phyloP scores from a whole-genome alignment of 2,888 invertebrate species.

The Agrilus cyanescens region DNA sequence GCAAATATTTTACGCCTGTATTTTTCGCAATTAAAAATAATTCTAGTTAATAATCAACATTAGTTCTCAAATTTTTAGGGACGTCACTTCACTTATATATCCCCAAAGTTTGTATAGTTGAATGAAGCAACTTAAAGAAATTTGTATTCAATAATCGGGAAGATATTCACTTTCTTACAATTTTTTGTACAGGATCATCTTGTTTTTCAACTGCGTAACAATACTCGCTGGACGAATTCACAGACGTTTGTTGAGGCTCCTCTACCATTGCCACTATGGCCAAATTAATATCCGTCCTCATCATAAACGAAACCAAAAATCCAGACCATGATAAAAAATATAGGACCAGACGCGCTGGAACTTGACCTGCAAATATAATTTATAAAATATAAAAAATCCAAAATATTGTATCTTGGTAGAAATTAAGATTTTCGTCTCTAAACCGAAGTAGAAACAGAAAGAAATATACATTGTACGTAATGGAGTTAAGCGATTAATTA shows the following conservation, averaged over 20 bases:
- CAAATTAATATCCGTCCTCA: conserved; percentile 62
- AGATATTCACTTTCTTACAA: not conserved
- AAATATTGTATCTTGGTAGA: not conserved
- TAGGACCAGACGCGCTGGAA: conserved; percentile 57
- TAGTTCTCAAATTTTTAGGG: no score
- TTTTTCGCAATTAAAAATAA: no score
- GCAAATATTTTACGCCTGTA: no score
- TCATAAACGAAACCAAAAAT: conserved; percentile 64
- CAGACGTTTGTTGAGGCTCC: conserved; percentile 20
- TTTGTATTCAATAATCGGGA: no score
- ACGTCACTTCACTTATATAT: no score
- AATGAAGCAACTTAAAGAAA: no score
- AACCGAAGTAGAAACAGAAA: not conserved
- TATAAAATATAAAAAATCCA: not conserved
- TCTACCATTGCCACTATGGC: conserved; percentile 57
- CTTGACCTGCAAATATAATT: conserved; percentile 27
- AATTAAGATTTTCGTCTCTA: not conserved
- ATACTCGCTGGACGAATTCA: conserved; percentile 26
- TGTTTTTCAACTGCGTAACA: conserved; percentile 25
- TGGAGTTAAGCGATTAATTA: not conserved
- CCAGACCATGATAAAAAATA: conserved; percentile 62
- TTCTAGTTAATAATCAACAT: no score
- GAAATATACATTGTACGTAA: not conserved
- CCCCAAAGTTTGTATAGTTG: no score
- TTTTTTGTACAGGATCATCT: not conserved